Evolutionary conservation across 2,113 vertebrate genomes (phyloP).

Genomic region (Pongo abelii): DNA sequence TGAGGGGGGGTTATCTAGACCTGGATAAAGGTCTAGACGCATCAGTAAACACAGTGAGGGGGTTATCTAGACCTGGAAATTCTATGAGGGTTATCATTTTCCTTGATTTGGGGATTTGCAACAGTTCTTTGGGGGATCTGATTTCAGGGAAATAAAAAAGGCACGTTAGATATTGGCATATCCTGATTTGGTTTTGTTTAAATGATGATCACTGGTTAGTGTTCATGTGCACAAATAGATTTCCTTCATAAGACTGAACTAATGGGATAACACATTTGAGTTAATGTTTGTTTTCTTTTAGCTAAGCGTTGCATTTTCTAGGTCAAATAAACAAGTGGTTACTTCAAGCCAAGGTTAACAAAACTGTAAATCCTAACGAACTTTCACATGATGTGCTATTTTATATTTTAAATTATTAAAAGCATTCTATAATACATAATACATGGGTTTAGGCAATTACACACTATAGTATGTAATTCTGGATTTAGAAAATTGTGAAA

Average conservation of each 20-base stretch:
- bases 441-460: neutral
- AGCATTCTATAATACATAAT: neutral
- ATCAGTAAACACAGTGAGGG: slow-evolving; percentile 42
- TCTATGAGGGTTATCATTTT: slow-evolving; percentile 27
- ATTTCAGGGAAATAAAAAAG: slow-evolving; percentile 49
- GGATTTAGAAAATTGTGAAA: slow-evolving; percentile 7
- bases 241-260: neutral
- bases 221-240: neutral
- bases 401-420: slow-evolving; percentile 20
- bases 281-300: neutral
- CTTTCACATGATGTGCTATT: neutral
- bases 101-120: slow-evolving; percentile 35
- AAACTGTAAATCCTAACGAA: neutral
- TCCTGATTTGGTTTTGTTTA: slow-evolving; percentile 19
- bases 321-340: neutral
- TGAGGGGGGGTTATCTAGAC: neutral
- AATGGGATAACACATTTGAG: neutral
- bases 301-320: neutral
- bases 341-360: neutral
- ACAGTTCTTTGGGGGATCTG: neutral
- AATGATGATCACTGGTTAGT: neutral
- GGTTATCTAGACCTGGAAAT: neutral
- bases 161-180: neutral
- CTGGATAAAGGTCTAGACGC: neutral
- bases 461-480: neutral